phyloP scores from a whole-genome alignment of 2,888 invertebrate genomes.

The Megamerina dolium region DNA sequence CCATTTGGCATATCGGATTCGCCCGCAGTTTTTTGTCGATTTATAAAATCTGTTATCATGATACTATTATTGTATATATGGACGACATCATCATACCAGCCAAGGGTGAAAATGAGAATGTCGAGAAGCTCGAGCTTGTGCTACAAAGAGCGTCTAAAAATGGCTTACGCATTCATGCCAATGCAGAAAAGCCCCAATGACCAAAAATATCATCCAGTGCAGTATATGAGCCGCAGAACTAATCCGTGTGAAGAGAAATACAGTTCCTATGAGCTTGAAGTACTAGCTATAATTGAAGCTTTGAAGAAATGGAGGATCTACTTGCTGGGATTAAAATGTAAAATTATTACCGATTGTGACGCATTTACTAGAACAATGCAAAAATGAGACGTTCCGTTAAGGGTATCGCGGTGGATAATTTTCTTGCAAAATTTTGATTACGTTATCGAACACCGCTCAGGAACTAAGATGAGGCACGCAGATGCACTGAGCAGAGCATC shows the following conservation, averaged over 20 bases:
- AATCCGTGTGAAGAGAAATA: slow-evolving; percentile 10
- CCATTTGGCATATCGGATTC: slow-evolving; percentile 20
- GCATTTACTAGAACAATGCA: slow-evolving; percentile 17
- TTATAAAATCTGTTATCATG: slow-evolving; percentile 13
- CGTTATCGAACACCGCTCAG: slow-evolving; percentile 20
- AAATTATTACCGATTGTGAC: slow-evolving; percentile 14
- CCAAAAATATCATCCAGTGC: slow-evolving; percentile 13
- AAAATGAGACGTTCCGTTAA: slow-evolving; percentile 16
- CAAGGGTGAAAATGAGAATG: slow-evolving; percentile 9
- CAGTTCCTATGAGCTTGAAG: too few relatives aligned
- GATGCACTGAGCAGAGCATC: too few relatives aligned
- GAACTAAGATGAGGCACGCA: too few relatives aligned
- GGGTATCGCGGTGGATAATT: slow-evolving; percentile 22
- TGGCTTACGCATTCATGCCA: too few relatives aligned
- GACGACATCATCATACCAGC: slow-evolving; percentile 15
- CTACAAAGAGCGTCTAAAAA: too few relatives aligned
- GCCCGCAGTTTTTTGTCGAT: slow-evolving; percentile 16
- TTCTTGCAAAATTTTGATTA: slow-evolving; percentile 24
- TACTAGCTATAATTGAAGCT: too few relatives aligned
- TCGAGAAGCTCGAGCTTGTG: too few relatives aligned
- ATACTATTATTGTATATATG: slow-evolving; percentile 3
- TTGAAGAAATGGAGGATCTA: too few relatives aligned
- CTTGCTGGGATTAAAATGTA: slow-evolving; percentile 10
- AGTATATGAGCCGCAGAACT: slow-evolving; percentile 18
- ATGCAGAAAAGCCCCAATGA: slow-evolving; percentile 15